phyloP scores from a whole-genome alignment of 2,113 vertebrate species.

The Oncorhynchus keta region DNA sequence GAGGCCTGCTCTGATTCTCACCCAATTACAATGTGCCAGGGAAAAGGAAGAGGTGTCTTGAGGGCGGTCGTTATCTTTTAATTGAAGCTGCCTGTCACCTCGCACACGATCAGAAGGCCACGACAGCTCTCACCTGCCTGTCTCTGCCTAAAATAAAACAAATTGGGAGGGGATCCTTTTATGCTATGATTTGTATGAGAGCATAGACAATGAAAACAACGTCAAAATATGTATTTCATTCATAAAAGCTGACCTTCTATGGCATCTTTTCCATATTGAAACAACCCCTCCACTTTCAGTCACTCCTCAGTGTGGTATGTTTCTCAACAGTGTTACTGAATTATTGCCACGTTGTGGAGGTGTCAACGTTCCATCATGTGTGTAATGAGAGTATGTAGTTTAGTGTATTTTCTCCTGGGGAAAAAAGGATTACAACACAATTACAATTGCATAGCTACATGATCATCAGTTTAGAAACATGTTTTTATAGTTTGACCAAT shows the following conservation, averaged over 20 bases:
- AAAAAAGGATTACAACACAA: not conserved
- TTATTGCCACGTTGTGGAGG: not conserved
- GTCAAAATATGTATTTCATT: no score
- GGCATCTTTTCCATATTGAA: not conserved
- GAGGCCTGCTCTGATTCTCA: constrained; percentile 60
- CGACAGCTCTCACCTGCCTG: constrained; percentile 53
- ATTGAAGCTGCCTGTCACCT: constrained; percentile 72
- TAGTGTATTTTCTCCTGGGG: not conserved
- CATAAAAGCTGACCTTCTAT: not conserved
- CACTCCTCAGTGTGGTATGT: not conserved
- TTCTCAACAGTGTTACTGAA: not conserved
- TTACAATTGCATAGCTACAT: not conserved
- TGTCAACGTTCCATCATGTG: not conserved
- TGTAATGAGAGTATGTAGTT: not conserved
- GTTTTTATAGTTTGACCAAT: not conserved
- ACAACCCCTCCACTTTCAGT: not conserved
- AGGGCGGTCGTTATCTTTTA: constrained; percentile 62
- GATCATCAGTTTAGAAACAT: not conserved
- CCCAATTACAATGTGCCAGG: constrained; percentile 43
- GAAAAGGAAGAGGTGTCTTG: constrained; percentile 38
- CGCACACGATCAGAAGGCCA: constrained; percentile 66
- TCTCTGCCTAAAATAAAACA: not conserved
- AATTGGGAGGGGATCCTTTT: no score
- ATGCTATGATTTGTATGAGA: no score
- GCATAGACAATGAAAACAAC: no score